phyloP scores from a whole-genome alignment of 2,888 invertebrate genomes.

The Cheilosia grossa region DNA sequence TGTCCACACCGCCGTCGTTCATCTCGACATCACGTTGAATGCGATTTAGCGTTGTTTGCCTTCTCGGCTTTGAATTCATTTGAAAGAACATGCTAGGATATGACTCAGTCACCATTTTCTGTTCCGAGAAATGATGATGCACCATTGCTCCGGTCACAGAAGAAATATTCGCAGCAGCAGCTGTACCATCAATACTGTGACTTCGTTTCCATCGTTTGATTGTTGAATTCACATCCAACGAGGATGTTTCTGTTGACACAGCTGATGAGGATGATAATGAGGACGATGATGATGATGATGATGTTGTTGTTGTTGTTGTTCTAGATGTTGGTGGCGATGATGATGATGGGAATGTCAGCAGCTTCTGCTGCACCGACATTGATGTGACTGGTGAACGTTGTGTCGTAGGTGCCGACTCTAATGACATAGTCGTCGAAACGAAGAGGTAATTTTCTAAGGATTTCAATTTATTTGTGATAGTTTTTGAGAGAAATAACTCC shows the following conservation, averaged over 20 bases:
- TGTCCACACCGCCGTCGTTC: conserved; percentile 78
- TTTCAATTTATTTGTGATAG: conserved; percentile 68
- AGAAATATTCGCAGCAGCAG: conserved; percentile 42
- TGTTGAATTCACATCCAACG: conserved; percentile 59
- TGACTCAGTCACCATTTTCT: conserved; percentile 61
- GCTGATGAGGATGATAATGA: conserved; percentile 29
- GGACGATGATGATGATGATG: conserved; percentile 53
- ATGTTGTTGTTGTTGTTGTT: conserved; percentile 47
- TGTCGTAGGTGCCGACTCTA: conserved; percentile 26
- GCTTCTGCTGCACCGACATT: conserved; percentile 42
- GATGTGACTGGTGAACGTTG: conserved; percentile 41
- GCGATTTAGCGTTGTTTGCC: conserved; percentile 66
- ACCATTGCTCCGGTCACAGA: conserved; percentile 64
- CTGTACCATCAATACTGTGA: conserved; percentile 14
- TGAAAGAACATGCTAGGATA: conserved; percentile 71
- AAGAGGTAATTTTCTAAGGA: conserved; percentile 62
- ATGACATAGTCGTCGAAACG: conserved; percentile 63
- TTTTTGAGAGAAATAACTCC: conserved; percentile 55
- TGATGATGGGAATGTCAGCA: conserved; percentile 60
- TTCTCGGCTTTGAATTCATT: conserved; percentile 48
- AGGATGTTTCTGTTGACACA: conserved; percentile 16
- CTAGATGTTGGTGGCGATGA: conserved; percentile 52
- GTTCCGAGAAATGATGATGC: conserved; percentile 71
- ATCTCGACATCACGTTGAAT: conserved; percentile 76
- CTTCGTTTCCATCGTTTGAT: conserved; percentile 40